Conservation (phyloP, 2,113 vertebrate genomes). For the Oryzias javanicus region DNA sequence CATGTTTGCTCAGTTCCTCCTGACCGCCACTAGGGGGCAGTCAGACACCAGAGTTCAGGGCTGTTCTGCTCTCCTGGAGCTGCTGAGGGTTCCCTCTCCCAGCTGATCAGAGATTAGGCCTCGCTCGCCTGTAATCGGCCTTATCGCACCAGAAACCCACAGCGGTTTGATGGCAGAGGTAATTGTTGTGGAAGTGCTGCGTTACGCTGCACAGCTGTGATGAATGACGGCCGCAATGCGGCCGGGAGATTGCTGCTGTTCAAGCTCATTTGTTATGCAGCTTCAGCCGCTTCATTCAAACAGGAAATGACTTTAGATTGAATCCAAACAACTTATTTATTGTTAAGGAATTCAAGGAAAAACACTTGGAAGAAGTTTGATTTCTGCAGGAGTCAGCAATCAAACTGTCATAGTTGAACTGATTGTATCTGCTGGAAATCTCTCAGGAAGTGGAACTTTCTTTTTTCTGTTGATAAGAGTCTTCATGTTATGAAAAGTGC, state of each 20-base stretch:
- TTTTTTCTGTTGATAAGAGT: too few species aligned
- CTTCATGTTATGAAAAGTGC: constrained; percentile 1
- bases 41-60: constrained; percentile 74
- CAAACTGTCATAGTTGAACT: too few species aligned
- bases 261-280: constrained; percentile 56
- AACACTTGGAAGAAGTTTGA: too few species aligned
- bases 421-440: too few species aligned
- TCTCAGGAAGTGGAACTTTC: too few species aligned
- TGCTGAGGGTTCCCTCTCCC: constrained; percentile 60
- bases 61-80: constrained; percentile 30
- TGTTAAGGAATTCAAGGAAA: too few species aligned
- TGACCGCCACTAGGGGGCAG: constrained; percentile 80
- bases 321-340: too few species aligned
- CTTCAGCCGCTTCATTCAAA: constrained; percentile 35
- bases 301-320: neutral
- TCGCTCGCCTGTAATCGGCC: constrained; percentile 66
- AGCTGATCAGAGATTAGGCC: constrained; percentile 70
- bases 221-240: constrained; percentile 61
- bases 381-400: too few species aligned
- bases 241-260: constrained; percentile 57
- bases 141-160: constrained; percentile 69
- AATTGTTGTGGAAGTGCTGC: constrained; percentile 67
- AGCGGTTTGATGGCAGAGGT: constrained; percentile 68
- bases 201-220: constrained; percentile 56
- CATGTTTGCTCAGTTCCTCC: neutral